A percentile compares a stretch with the other conserved stretches of the same genome.
Conservation (phyloP, 2,888 invertebrate species). For the Drosophila picticornis region DNA sequence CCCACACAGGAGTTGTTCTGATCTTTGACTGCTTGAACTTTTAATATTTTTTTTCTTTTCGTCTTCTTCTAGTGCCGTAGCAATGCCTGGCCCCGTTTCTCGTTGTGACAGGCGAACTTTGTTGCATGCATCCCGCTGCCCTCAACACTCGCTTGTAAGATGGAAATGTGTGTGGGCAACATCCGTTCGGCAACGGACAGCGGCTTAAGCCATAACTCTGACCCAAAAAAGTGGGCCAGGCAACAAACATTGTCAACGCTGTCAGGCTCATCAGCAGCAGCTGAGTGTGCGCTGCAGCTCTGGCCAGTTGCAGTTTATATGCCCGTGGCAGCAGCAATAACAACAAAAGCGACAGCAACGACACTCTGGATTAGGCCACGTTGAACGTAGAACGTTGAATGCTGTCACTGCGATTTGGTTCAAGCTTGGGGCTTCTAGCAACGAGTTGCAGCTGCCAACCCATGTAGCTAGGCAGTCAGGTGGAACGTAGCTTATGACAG, state of each 20-base stretch:
- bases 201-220: constrained; percentile 38
- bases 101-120: constrained; percentile 10
- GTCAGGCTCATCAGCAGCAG: constrained; percentile 29
- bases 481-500: constrained; percentile 6
- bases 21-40: neutral
- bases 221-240: constrained; percentile 52
- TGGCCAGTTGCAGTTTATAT: constrained; percentile 27
- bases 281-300: constrained; percentile 1
- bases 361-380: constrained; percentile 55
- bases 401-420: constrained; percentile 54
- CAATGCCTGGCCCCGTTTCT: neutral
- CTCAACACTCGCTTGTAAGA: neutral
- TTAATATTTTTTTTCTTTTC: neutral
- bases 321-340: constrained; percentile 25
- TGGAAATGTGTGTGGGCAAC: constrained; percentile 29
- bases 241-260: constrained; percentile 55
- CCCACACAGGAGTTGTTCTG: neutral
- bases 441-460: constrained; percentile 17
- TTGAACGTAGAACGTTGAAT: constrained; percentile 50
- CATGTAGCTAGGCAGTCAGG: constrained; percentile 21
- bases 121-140: constrained; percentile 1
- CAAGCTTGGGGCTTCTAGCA: constrained; percentile 21
- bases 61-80: neutral
- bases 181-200: constrained; percentile 21
- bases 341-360: constrained; percentile 23